Base-by-base conservation (phyloP, 2,797 vertebrate species). In the Pangasius larnaudii region DNA sequence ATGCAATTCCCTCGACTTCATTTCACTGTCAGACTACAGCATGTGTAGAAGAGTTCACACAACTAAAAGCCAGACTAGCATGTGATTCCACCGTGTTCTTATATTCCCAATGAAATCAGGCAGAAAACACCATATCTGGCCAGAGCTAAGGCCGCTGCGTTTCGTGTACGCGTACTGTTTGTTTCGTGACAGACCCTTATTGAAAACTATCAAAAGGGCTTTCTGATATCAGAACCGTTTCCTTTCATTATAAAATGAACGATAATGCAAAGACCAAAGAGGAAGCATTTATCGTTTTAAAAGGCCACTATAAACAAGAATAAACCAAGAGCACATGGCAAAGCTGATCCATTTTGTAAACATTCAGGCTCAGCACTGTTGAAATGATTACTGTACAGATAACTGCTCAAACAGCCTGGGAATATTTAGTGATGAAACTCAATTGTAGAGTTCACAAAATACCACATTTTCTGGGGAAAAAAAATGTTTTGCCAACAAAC, bases 271-370 rank as follows among this genome's bases (percentile, higher is more conserved):
- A 42, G 83, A 46, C 22, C 58, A 46, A 39, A 88, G 63, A 42
- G 33, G 33, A 58, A 78, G 49, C 46, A 22, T 84, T 77, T 84
- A 67, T 53, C 59, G 7, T 67, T 27, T 33, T 78, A 71, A 86
- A 86, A 46, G 49, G 30, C 85, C 19, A 56, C 86, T 53, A 77
- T 88, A 88, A 84, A 83, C 80, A 77, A 65, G 51, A 77, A 84
- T 56, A 77, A 77, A 53, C n/a, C 9, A 3, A 5, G 61, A 77
- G 59, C 33, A 46, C 71, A 69, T 42, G 53, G 61, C 77, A 81
- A 71, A 58, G 27, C 63, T 84, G 46, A 84, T 36, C 63, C 24
- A 10, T 69, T 81, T 69, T 87, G 65, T 58, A 87, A 87, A 81
- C 77, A 87, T 71, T 71, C 42, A 46, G 49, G 27, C 61, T 39